phyloP scores from a whole-genome alignment of 2,797 vertebrate genomes.

The Cynodonichthys magdalenae region DNA sequence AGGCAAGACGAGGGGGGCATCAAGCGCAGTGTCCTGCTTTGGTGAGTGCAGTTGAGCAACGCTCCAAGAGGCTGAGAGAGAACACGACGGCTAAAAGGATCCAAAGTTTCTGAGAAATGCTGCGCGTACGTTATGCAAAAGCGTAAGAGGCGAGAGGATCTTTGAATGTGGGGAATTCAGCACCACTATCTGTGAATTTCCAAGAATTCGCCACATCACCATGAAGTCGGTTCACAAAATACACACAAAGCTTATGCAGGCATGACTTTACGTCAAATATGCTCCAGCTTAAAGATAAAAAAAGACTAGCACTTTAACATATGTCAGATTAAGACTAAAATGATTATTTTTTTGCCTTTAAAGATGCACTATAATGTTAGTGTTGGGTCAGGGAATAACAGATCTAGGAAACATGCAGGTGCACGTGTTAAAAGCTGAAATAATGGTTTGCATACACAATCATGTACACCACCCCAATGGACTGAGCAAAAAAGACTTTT shows the following conservation, averaged over 20 bases:
- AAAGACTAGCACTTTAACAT: not conserved
- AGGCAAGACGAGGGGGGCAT: constrained; percentile 47
- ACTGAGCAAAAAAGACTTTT: too few relatives aligned
- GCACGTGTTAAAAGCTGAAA: too few relatives aligned
- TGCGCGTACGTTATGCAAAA: constrained; percentile 6
- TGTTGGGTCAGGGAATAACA: too few relatives aligned
- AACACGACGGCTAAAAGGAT: constrained; percentile 20
- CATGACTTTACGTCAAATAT: constrained; percentile 7
- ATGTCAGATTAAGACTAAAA: not conserved
- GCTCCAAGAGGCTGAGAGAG: constrained; percentile 13
- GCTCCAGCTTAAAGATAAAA: not conserved
- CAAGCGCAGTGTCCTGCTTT: constrained; percentile 30
- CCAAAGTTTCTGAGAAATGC: constrained; percentile 47
- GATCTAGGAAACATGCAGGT: too few relatives aligned
- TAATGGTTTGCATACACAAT: too few relatives aligned
- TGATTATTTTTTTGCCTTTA: too few relatives aligned
- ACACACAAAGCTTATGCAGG: not conserved
- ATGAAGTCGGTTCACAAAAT: constrained; percentile 31
- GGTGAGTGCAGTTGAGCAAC: constrained; percentile 57
- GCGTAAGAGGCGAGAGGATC: constrained; percentile 43
- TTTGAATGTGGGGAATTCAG: constrained; percentile 56
- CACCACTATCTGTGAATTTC: constrained; percentile 38
- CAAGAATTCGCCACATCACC: constrained; percentile 44
- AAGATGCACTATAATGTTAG: too few relatives aligned
- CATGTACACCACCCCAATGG: too few relatives aligned